phyloP scores from a whole-genome alignment of 1,140 invertebrate genomes.

The Nasonia longicornis region DNA sequence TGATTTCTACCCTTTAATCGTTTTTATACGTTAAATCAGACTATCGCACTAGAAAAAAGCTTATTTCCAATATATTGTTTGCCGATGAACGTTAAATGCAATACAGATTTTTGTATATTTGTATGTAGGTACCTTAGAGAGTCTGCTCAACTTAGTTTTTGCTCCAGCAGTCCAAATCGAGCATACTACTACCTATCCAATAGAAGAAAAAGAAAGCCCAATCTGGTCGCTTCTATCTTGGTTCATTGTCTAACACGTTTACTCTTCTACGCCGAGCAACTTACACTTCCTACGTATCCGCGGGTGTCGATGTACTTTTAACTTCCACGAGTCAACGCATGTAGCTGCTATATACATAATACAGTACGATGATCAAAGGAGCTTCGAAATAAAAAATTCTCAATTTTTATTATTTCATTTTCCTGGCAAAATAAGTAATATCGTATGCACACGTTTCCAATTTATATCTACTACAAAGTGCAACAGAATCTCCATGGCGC shows the following conservation, averaged over 20 bases:
- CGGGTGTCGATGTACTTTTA: constrained; percentile 2
- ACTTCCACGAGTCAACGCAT: not conserved
- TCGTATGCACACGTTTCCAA: too few relatives aligned
- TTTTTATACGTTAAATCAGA: too few relatives aligned
- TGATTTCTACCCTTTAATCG: too few relatives aligned
- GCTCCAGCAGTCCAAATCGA: not conserved
- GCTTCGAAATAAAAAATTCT: too few relatives aligned
- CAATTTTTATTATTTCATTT: too few relatives aligned
- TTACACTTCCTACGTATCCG: not conserved
- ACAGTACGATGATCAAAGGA: too few relatives aligned
- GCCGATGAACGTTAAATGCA: not conserved
- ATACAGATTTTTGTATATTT: not conserved
- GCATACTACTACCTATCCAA: not conserved
- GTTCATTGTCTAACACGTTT: not conserved
- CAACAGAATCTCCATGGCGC: not conserved
- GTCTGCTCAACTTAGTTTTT: not conserved
- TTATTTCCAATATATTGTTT: too few relatives aligned
- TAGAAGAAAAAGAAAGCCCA: not conserved
- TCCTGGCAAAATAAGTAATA: too few relatives aligned
- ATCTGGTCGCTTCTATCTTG: not conserved
- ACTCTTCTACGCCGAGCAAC: not conserved
- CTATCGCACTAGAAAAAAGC: too few relatives aligned
- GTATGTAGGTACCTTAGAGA: not conserved
- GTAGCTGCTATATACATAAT: too few relatives aligned
- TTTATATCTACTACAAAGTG: too few relatives aligned